A percentile compares a stretch with the other conserved stretches of the same genome.
Conservation (phyloP, 2,113 vertebrate species). For the Heteronetta atricapilla region DNA sequence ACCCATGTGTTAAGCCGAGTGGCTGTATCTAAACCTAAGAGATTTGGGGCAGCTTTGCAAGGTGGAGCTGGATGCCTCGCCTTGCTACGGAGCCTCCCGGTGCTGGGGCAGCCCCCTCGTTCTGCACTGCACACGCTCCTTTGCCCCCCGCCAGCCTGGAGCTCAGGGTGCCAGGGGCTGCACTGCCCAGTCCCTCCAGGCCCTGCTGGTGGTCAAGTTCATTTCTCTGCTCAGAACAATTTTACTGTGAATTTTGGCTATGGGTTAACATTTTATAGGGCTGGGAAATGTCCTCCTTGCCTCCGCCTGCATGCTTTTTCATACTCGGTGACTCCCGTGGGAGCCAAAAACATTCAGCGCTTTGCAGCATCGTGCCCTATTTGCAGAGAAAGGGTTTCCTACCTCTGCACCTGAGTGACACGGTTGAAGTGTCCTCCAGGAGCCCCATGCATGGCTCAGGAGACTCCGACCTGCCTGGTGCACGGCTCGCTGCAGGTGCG, state of each 20-base stretch:
- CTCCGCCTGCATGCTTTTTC: not conserved
- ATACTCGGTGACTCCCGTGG: not conserved
- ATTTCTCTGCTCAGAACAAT: not conserved
- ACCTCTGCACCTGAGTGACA: accelerated
- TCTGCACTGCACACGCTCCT: not conserved
- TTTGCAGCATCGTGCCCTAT: not conserved
- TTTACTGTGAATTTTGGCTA: not conserved
- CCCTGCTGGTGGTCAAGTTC: not conserved
- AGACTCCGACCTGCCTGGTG: accelerated
- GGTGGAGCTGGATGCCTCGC: not conserved
- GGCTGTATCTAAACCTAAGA: not conserved
- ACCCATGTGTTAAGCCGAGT: not conserved
- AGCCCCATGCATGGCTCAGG: accelerated
- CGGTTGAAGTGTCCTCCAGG: not conserved
- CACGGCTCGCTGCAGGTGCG: not conserved
- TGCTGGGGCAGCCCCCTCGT: not conserved
- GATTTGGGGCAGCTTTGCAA: not conserved
- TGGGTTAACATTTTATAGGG: not conserved
- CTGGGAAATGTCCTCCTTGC: not conserved
- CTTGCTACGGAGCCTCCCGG: not conserved
- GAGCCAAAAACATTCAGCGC: not conserved
- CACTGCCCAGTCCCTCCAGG: not conserved
- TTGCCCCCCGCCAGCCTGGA: not conserved
- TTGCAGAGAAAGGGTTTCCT: not conserved
- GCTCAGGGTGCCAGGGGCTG: not conserved